A percentile compares a stretch with the other conserved stretches of the same genome.
Conservation (phyloP, 2,888 invertebrate species). For the Rhagophthalmus giganteus region DNA sequence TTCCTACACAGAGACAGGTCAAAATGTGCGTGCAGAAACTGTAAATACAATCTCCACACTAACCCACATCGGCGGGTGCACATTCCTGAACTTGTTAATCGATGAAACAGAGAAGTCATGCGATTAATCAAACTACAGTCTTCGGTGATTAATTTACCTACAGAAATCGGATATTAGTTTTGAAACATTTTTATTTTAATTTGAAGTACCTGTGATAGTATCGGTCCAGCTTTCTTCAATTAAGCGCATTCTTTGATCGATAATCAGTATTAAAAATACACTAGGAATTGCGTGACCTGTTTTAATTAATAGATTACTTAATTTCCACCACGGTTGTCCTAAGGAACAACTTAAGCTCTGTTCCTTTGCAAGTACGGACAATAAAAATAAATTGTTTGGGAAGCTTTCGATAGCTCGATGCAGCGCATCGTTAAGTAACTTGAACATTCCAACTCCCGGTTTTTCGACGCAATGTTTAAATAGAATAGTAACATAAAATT, state of each 20-base stretch:
- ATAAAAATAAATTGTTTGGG: slow-evolving; percentile 63
- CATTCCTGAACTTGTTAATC: slow-evolving; percentile 46
- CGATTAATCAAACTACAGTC: slow-evolving; percentile 47
- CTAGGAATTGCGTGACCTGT: slow-evolving; percentile 56
- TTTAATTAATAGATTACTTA: slow-evolving; percentile 54
- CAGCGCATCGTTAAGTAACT: slow-evolving; percentile 53
- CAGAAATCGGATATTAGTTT: slow-evolving; percentile 10
- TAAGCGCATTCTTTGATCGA: slow-evolving; percentile 46
- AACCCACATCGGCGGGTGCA: slow-evolving; percentile 59
- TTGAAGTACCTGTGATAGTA: slow-evolving; percentile 47
- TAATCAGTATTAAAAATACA: slow-evolving; percentile 56
- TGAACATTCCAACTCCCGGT: slow-evolving; percentile 50
- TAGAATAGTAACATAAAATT: slow-evolving; percentile 52
- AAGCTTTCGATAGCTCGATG: slow-evolving; percentile 55
- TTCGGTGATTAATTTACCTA: slow-evolving; percentile 43
- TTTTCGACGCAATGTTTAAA: slow-evolving; percentile 47
- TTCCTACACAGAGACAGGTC: slow-evolving; percentile 51
- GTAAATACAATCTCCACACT: slow-evolving; percentile 66
- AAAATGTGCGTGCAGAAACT: slow-evolving; percentile 58
- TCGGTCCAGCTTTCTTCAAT: slow-evolving; percentile 46
- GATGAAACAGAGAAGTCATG: slow-evolving; percentile 49
- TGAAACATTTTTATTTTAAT: neutral
- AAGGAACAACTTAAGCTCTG: slow-evolving; percentile 51
- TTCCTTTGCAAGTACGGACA: slow-evolving; percentile 58
- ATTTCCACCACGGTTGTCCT: slow-evolving; percentile 60